Evolutionary conservation across 2,113 vertebrate species (phyloP).

Genomic region (Cololabis saira): DNA sequence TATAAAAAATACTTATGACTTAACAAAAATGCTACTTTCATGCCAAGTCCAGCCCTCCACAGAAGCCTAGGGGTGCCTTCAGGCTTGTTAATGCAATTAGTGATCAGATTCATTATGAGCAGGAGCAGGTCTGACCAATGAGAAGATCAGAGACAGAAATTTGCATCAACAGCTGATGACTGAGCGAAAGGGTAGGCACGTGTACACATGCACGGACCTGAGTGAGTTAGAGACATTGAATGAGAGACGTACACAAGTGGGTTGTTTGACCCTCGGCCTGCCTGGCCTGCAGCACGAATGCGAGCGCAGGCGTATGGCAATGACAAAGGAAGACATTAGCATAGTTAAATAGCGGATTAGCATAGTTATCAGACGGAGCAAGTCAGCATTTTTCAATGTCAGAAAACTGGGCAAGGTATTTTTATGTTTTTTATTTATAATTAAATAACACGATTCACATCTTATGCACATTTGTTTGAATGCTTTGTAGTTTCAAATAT

Average conservation of each 20-base stretch:
- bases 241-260: not conserved
- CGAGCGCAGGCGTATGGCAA: slow-evolving; percentile 44
- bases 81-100: slow-evolving; percentile 38
- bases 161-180: slow-evolving; percentile 57
- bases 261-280: slow-evolving; percentile 15
- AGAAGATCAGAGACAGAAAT: slow-evolving; percentile 42
- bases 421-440: not conserved
- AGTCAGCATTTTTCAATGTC: slow-evolving; percentile 7
- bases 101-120: slow-evolving; percentile 49
- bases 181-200: slow-evolving; percentile 11
- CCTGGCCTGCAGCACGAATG: slow-evolving; percentile 12
- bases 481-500: not conserved
- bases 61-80: not conserved
- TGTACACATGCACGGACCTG: slow-evolving; percentile 6
- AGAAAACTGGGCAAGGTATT: not conserved
- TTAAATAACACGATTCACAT: not conserved
- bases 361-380: slow-evolving; percentile 57
- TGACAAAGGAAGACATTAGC: slow-evolving; percentile 40
- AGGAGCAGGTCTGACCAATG: slow-evolving; percentile 16
- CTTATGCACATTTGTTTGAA: not conserved
- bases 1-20: no score
- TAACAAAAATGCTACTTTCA: no score
- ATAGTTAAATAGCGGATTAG: slow-evolving; percentile 52
- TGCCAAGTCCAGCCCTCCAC: not conserved
- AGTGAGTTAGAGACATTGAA: not conserved